These are phyloP conservation scores for Meloidogyne chitwoodi DNA, from an alignment of 1,140 invertebrate genomes.

Conservation along the genomic window DNA sequence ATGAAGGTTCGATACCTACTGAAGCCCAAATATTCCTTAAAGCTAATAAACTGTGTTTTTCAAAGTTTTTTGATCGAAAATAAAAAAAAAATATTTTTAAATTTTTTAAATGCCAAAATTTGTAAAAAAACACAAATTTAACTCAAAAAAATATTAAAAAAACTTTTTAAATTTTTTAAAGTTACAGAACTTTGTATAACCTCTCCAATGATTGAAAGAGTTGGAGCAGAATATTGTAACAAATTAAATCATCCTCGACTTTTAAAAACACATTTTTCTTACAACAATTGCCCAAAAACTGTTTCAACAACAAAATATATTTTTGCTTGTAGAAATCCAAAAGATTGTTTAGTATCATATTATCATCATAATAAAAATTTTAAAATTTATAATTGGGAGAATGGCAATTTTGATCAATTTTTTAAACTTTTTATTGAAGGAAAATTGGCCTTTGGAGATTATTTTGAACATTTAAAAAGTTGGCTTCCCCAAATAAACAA, in stretches of 20 bases:
- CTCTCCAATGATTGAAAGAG: constrained; percentile 57
- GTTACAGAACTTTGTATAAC: constrained; percentile 54
- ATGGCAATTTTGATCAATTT: constrained; percentile 57
- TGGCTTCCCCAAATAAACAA: constrained; percentile 54
- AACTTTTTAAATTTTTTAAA: neutral
- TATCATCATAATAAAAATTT: constrained; percentile 57
- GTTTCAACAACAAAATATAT: constrained; percentile 55
- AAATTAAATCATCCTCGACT: constrained; percentile 48
- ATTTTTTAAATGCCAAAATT: neutral
- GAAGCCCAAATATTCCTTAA: neutral
- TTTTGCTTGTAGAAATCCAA: constrained; percentile 37
- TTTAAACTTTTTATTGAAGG: constrained; percentile 59
- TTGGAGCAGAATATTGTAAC: constrained; percentile 51
- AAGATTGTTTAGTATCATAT: constrained; percentile 42
- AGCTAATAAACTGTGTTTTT: neutral
- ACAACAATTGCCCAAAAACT: constrained; percentile 50
- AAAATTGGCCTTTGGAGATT: constrained; percentile 59
- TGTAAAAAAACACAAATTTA: too few species aligned
- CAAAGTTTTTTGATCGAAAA: neutral
- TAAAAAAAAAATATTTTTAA: neutral
- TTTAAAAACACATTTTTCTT: constrained; percentile 56
- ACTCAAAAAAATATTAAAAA: neutral
- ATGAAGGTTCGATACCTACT: neutral
- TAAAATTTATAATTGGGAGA: constrained; percentile 51
- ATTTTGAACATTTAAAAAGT: constrained; percentile 60